phyloP scores from a whole-genome alignment of 1,140 invertebrate species.

The Cephus cinctus region DNA sequence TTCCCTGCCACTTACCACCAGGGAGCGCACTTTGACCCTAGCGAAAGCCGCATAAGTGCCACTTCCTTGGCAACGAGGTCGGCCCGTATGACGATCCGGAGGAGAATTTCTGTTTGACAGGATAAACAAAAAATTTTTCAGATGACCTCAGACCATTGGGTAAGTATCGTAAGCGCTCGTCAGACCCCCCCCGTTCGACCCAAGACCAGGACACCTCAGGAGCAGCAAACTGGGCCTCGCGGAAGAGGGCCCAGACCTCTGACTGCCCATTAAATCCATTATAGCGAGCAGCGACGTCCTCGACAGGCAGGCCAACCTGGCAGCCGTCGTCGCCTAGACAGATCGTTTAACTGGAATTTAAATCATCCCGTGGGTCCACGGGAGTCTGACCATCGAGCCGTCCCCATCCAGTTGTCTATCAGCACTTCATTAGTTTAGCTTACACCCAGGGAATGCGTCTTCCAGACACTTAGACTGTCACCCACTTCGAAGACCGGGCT shows the following conservation, averaged over 20 bases:
- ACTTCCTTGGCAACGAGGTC: no score
- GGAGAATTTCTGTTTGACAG: no score
- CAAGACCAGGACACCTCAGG: no score
- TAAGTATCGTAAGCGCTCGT: not conserved
- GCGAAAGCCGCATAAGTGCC: no score
- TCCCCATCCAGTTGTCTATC: not conserved
- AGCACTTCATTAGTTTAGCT: not conserved
- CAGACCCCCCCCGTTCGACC: not conserved
- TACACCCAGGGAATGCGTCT: not conserved
- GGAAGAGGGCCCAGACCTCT: not conserved
- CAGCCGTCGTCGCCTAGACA: conserved; percentile 4
- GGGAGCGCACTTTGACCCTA: no score
- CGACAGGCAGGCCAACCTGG: not conserved
- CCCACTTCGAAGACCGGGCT: no score
- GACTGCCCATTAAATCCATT: conserved; percentile 2
- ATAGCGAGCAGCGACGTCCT: not conserved
- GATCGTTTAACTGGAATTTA: conserved; percentile 1
- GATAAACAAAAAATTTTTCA: no score
- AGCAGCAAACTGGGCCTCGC: no score
- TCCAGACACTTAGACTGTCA: no score
- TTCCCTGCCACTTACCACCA: no score
- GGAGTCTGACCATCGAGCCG: not conserved
- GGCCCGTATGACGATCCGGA: no score
- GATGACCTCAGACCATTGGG: no score
- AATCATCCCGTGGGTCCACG: not conserved